Evolutionary conservation across 2,888 invertebrate genomes (phyloP).

Genomic region (Dichetophora obliterata): DNA sequence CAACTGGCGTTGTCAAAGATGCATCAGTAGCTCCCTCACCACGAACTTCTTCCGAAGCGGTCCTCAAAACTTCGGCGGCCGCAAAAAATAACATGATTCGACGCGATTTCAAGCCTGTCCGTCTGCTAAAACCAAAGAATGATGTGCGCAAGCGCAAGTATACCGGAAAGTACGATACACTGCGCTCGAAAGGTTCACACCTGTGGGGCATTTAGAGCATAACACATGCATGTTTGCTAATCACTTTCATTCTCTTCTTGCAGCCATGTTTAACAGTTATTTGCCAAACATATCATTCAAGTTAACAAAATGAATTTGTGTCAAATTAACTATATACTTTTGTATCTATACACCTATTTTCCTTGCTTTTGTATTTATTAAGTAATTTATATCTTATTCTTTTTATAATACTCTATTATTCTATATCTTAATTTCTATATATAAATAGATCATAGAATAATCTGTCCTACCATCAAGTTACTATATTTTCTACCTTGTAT

Average conservation of each 20-base stretch:
- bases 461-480: too few species aligned
- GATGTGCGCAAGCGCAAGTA: constrained; percentile 5
- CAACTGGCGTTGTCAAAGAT: background rate
- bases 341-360: too few species aligned
- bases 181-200: constrained; percentile 22
- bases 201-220: background rate
- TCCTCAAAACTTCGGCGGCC: background rate
- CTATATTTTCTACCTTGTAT: too few species aligned
- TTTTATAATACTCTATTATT: too few species aligned
- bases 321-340: too few species aligned
- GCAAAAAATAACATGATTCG: background rate
- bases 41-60: too few species aligned
- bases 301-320: background rate
- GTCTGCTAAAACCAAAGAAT: background rate
- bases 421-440: too few species aligned
- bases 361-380: too few species aligned
- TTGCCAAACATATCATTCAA: background rate
- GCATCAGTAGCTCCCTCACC: too few species aligned
- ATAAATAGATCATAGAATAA: too few species aligned
- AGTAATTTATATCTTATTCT: too few species aligned
- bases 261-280: background rate
- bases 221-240: background rate
- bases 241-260: background rate
- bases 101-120: background rate
- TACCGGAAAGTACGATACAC: constrained; percentile 23